These are phyloP conservation scores for Philopedon plagiatum DNA, from an alignment of 2,888 invertebrate species.

Conservation along the genomic window DNA sequence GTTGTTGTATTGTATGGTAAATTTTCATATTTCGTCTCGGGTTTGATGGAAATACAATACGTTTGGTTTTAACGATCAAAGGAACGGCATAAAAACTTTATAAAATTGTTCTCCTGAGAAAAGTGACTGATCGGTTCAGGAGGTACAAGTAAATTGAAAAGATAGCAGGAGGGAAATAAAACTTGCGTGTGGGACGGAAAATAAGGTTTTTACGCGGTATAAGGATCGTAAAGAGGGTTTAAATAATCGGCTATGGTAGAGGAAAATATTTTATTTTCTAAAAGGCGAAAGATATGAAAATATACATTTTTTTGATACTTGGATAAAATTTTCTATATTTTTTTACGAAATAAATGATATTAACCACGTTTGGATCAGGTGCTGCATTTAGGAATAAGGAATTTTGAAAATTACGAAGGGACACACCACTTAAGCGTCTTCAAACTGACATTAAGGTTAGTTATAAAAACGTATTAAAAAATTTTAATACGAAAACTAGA, in stretches of 20 bases:
- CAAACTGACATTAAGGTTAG: too few relatives aligned
- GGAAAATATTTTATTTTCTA: background rate
- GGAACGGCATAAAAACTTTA: conserved; percentile 31
- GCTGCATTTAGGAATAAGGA: too few relatives aligned
- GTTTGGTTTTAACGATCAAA: conserved; percentile 43
- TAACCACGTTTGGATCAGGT: too few relatives aligned
- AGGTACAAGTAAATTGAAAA: conserved; percentile 42
- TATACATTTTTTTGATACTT: background rate
- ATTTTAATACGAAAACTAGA: too few relatives aligned
- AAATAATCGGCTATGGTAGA: conserved; percentile 9
- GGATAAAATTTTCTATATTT: too few relatives aligned
- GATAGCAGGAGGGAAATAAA: conserved; percentile 43
- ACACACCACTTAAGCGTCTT: too few relatives aligned
- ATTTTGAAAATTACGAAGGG: too few relatives aligned
- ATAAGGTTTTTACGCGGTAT: conserved; percentile 7
- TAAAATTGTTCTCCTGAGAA: conserved; percentile 44
- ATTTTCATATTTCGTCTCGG: background rate
- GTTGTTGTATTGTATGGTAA: too few relatives aligned
- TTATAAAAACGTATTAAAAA: too few relatives aligned
- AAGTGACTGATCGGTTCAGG: conserved; percentile 44
- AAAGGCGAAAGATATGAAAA: background rate
- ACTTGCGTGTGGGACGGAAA: conserved; percentile 3
- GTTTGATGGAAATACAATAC: conserved; percentile 32
- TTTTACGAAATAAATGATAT: too few relatives aligned
- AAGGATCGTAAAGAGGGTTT: conserved; percentile 2